Evolutionary conservation across 2,113 vertebrate species (phyloP), one percentile per base, ranked within the genome.

Genomic region (Melanocharis versteri): DNA sequence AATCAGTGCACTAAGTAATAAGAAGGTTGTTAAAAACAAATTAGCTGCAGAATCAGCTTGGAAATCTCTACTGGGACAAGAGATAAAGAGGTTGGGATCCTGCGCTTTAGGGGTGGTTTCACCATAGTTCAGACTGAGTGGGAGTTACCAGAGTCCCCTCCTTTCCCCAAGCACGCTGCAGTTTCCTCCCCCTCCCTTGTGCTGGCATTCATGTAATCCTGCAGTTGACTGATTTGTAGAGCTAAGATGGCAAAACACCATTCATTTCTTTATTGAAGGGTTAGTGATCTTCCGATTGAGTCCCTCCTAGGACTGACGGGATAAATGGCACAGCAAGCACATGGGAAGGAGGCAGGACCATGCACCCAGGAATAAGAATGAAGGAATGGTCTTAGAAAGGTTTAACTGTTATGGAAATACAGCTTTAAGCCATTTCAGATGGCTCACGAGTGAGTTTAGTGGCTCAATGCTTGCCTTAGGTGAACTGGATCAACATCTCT

Each of bases 1-100:
- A 57, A 89, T 65, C 54, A 58, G 76, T 13, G 50, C 37, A 54
- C 40, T 61, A 61, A 73, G 58, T 39, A 87, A 45, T 48, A 78
- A 73, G 33, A 83, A 88, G 16, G 83, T 37, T 89, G 88, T 90
- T 90, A 86, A 91, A 95, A 91, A 69, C 13, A 73, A 72, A 72
- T 73, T 45, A 80, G 58, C 54, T 89, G 50, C 71, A 90, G 58
- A 94, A 87, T 89, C 82, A 80, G 30, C 50, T 70, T 89, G 66
- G 54, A 90, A 85, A 87, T 83, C 93, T 91, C 48, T 50, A 6
- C 7, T 58, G 28, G 57, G 30, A 83, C 51, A 85, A 64, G 53
- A 89, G 91, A 88, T 65, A 75, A 94, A 78, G 62, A 68, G 11
- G 22, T 4, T 83, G 62, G 68, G 85, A 90, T 92, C 30, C 54